Evolutionary conservation across 2,888 invertebrate genomes (phyloP).

Genomic region (Onthophagus sagittarius): DNA sequence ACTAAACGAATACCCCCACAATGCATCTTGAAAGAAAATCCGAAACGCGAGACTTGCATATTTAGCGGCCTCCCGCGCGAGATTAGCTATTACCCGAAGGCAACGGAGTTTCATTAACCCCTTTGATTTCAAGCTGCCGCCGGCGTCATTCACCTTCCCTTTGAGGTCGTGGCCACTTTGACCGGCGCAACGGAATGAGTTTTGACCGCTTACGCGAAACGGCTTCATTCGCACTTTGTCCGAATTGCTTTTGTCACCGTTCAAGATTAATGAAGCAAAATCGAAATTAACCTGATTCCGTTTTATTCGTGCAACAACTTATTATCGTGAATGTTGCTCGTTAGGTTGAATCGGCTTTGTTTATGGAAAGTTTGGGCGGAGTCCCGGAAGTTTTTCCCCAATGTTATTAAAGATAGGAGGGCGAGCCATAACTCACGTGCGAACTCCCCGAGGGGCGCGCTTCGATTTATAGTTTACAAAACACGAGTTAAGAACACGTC

Average conservation of each 20-base stretch:
- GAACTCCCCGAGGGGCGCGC: neutral
- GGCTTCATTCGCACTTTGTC: neutral
- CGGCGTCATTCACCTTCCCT: neutral
- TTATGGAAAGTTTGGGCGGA: neutral
- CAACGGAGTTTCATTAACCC: neutral
- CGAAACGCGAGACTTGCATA: neutral
- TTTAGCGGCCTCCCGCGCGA: neutral
- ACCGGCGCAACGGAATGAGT: neutral
- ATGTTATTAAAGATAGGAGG: neutral
- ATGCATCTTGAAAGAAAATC: neutral
- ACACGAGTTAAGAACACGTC: constrained; percentile 10
- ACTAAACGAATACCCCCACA: neutral
- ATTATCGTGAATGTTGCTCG: neutral
- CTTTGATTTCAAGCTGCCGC: neutral
- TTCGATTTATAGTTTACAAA: constrained; percentile 24
- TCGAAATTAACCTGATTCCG: too few relatives aligned
- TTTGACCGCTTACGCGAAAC: neutral
- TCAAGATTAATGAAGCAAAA: neutral
- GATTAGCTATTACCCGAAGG: neutral
- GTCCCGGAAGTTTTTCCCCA: neutral
- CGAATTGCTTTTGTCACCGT: neutral
- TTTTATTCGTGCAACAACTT: neutral
- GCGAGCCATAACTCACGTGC: neutral
- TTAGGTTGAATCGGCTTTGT: neutral
- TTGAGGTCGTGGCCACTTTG: neutral